Base-by-base conservation (phyloP, 2,797 vertebrate genomes). In the Todus mexicanus region DNA sequence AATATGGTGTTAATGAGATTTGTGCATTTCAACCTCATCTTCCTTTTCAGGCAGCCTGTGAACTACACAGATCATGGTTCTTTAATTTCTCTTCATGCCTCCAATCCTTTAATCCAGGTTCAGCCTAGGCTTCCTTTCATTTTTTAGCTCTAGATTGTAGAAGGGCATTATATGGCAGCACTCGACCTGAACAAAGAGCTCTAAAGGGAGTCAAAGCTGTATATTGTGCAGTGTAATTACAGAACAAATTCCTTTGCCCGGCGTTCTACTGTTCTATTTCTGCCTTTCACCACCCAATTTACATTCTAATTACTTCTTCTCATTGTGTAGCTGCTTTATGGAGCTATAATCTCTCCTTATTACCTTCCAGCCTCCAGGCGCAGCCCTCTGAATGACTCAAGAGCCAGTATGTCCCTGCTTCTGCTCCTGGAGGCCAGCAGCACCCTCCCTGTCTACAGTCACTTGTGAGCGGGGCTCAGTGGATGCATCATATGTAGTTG, bases 61-160 rank as follows among this genome's bases (percentile, higher is more conserved):
- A 97, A 93, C 94, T 61, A 91, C 71, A 33, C 35, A 89, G 94
- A 95, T 97, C 97, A 94, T 71, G 88, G 90, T n/a, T 96, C 85
- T 94, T 91, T 95, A 96, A 95, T 96, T 97, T 97, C 90, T 92
- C 94, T 93, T 95, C 90, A 71, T 53, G 86, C 90, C 72, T 90
- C 74, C 97, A 96, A 97, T 97, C 96, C 97, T 96, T 96, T 97
- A 97, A 97, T 97, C 94, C 97, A 53, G 57, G 93, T 95, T 97
- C 96, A 94, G 83, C 60, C 93, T 81, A 75, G 92, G 80, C 11
- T 18, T 92, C 90, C 92, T 90, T 96, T 95, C 14, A 84, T 83
- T 94, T 71, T 89, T 91, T n/a, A 89, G 91, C 74, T 68, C 92
- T 76, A 87, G 91, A 93, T 77, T 87, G 93, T 27, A 15, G 22